These are phyloP conservation scores for Blastomussa wellsi DNA, from an alignment of 92 coral and sea anemone genomes.

Conservation along the genomic window DNA sequence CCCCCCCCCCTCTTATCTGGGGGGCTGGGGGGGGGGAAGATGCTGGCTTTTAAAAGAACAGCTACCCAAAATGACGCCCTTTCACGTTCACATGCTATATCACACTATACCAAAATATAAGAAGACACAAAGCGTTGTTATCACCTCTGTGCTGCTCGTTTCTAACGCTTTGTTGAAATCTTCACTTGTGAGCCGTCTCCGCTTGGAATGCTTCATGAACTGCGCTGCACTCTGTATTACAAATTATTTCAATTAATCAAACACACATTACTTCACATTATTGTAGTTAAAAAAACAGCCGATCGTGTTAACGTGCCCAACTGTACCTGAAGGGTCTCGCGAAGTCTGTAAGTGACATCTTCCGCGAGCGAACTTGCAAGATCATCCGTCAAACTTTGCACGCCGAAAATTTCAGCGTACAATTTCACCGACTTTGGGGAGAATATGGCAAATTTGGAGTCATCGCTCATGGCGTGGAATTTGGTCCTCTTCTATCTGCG, in stretches of 20 bases:
- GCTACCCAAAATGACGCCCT: no score
- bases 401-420: constrained; percentile 84
- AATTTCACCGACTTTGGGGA: constrained; percentile 84
- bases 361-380: constrained; percentile 86
- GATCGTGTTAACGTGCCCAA: not conserved
- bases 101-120: not conserved
- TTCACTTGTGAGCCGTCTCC: constrained; percentile 83
- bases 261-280: not conserved
- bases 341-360: constrained; percentile 90
- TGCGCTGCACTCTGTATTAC: constrained; percentile 80
- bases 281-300: no score
- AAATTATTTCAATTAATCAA: not conserved
- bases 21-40: no score
- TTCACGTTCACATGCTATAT: not conserved
- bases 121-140: not conserved
- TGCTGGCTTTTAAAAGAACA: no score
- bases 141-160: constrained; percentile 84
- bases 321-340: constrained; percentile 82
- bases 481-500: not conserved
- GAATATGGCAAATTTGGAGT: constrained; percentile 69
- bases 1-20: not conserved
- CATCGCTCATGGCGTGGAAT: constrained; percentile 43
- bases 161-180: constrained; percentile 90
- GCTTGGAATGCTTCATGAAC: constrained; percentile 91
- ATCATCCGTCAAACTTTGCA: constrained; percentile 60